Evolutionary conservation across 1,140 invertebrate genomes (phyloP), one percentile per base, ranked within the genome.

Genomic region (Glossosoma conforme): DNA sequence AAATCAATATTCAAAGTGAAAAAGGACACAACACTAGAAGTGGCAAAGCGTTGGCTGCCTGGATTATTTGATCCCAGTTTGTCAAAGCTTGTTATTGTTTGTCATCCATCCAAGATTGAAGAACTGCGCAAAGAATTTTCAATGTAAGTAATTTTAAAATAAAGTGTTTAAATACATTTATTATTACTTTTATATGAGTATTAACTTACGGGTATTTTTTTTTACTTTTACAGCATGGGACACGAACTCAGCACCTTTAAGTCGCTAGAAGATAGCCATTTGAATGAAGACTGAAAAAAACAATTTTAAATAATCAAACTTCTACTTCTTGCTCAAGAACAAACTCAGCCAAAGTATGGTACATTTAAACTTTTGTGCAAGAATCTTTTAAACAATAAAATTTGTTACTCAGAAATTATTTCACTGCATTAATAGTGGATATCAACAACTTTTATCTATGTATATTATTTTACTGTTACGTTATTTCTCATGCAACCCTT

Each of bases 31-130:
- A 69, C 90, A 55, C 73, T 73, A 43, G 67, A 72, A 43, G 81
- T 90, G 33, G 87, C 84, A 4, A 61, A 70, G 17, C 79, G 79
- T 60, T 91, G 91, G 71, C 69, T 93, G 15, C 70, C 76, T 2
- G 69, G 78, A 17, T 64, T 93, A 24, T 84, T 86, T 61, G 71
- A 84, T 61, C 65, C 78, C 5, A 65, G 69, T 11, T 59, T 68
- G 28, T 73, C 77, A 30, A 81, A 80, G 60, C 80, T 82, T 30
- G 78, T 82, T 28, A 66, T 91, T 42, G 84, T 87, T 20, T 91
- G 87, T 64, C 82, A 87, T 65, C 82, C 87, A n/a, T 75, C 79
- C 36, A 89, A 90, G 71, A 78, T 83, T 28, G 62, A 77, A 13
- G 83, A 87, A 63, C 72, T 87, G 43, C 67, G 72, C 15, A 66